A percentile compares a stretch with the other conserved stretches of the same genome.
Evolutionary conservation across 2,888 invertebrate genomes (phyloP).

Genomic region (Platynereis dumerilii): DNA sequence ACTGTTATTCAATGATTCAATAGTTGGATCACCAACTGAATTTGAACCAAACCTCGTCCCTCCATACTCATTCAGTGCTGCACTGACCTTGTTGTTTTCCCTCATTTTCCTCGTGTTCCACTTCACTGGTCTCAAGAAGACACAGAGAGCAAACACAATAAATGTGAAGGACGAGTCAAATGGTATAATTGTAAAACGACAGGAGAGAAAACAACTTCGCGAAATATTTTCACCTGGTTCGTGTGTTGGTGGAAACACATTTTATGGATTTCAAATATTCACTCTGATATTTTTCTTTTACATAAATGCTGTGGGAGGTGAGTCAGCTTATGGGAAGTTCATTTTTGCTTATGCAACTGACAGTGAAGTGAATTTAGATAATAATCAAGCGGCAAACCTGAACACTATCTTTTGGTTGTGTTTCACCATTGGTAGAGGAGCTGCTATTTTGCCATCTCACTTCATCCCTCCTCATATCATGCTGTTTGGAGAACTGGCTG

Average conservation of each 20-base stretch:
- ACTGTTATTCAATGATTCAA: neutral
- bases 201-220: neutral
- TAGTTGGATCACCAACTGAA: neutral
- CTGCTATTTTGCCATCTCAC: conserved; percentile 8
- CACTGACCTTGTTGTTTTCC: neutral
- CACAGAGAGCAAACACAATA: too few species aligned
- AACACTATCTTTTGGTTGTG: conserved; percentile 17
- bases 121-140: neutral
- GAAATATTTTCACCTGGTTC: conserved; percentile 1
- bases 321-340: conserved; percentile 21
- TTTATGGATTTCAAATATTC: conserved; percentile 2
- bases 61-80: neutral
- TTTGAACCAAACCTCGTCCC: neutral
- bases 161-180: neutral
- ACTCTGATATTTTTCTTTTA: neutral
- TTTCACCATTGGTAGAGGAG: conserved; percentile 20
- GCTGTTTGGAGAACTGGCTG: conserved; percentile 2
- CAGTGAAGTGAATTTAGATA: neutral
- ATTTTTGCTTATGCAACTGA: conserved; percentile 22
- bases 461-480: conserved; percentile 4
- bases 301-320: conserved; percentile 10
- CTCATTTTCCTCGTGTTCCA: neutral
- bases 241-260: neutral
- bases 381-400: neutral
- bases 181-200: neutral